Base-by-base conservation (phyloP, 1,140 invertebrate species). In the Thrips palmi region DNA sequence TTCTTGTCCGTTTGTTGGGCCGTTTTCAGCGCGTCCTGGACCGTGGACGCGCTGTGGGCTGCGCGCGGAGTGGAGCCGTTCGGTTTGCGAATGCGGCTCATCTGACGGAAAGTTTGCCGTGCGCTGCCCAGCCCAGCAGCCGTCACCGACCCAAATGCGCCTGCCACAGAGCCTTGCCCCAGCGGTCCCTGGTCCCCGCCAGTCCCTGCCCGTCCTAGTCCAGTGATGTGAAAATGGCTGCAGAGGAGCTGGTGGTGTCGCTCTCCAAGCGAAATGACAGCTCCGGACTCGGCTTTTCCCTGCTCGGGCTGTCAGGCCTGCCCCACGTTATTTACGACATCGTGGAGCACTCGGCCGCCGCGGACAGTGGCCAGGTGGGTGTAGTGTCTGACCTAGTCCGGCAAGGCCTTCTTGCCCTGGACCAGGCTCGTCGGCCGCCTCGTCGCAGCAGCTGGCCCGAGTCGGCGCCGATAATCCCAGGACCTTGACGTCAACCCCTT, bases 251-350 rank as follows among this genome's bases (percentile, higher is more conserved):
- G 65, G 78, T 83, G 57, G 77, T 79, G 58, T 65, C 82, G 59
- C 75, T 71, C 59, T 33, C 34, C 27, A 47, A 46, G 21, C 74
- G 77, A 53, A 76, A 71, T 67, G 78, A 82, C 60, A 74, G 75
- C 60, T 72, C 71, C 58, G 80, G 82, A 52, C 79, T 85, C 56
- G 84, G 84, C 49, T 87, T 89, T 67, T 86, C 81, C 48, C 62
- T 89, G 47, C 69, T 88, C 51, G 80, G 83, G 43, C 79, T 80
- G 59, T 77, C 78, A 50, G 82, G 80, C 56, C 70, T 84, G 54
- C 83, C 84, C 51, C 84, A 85, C 54, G 79, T 87, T 55, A 84
- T 89, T 56, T 87, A 86, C 63, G 77, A 87, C 62, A 85, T 89
- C 53, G 68, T 84, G 51, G 82, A 87, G 60, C 82, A 87, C 62